Base-by-base conservation (phyloP, 1,140 invertebrate genomes). In the Asobara japonica region DNA sequence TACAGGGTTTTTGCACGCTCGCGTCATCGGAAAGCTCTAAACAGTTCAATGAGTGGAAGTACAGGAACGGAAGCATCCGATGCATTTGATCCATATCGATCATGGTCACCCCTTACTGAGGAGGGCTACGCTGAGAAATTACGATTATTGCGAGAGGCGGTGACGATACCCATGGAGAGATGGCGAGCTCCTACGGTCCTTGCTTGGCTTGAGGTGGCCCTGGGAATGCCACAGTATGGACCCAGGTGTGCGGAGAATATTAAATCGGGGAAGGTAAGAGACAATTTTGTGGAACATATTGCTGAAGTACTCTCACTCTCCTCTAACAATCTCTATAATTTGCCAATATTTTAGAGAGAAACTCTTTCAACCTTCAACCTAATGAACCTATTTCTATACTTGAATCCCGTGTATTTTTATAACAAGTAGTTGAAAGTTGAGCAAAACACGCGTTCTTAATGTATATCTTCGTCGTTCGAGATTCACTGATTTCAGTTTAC, bases 151-250 rank as follows among this genome's bases (percentile, higher is more conserved):
- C 90, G 96, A 30, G 95, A 97, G 85, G 95, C 95, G 4, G 94
- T 93, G 1, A 92, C 93, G 1, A 89, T 96, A 71, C 95, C 95
- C n/a, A 94, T 97, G 89, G 94, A 96, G 74, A 89, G 94, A 79
- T 98, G 96, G 96, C 91, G 95, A 74, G 96, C 96, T 18, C 93
- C 94, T 0, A 96, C 96, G 48, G 96, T 98, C 38, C 90, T 97
- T 11, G 95, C 96, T 0, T 98, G 96, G 96, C 87, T 98, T 36
- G 96, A 97, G 87, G 92, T 97, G 18, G 94, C 94, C 0, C 90
- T 98, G 3, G 96, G 95, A 18, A 97, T 98, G 96, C 95, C 96
- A 0, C 95, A 97, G 78, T 97, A 97, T 79, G 95, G 95, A 1
- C 91, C 93, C 10, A 89, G 93, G 67, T 97, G 96, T 83, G 94